These are phyloP conservation scores for Monarcha castaneiventris DNA, from an alignment of 2,113 vertebrate genomes.

Conservation along the genomic window DNA sequence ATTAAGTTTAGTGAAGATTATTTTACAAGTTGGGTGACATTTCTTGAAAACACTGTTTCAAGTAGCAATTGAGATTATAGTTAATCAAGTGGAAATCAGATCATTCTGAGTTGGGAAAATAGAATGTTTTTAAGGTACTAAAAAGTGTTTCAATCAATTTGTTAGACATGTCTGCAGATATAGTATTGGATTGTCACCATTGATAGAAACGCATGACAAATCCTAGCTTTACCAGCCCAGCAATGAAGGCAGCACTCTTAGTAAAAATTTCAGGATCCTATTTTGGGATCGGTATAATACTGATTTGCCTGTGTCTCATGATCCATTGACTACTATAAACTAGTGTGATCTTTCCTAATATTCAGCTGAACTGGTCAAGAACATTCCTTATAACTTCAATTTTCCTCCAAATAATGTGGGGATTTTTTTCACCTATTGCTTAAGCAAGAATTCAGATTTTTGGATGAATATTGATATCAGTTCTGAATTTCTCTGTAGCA, in stretches of 20 bases:
- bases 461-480: not conserved
- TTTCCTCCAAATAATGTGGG: not conserved
- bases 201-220: not conserved
- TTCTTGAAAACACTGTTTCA: not conserved
- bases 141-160: not conserved
- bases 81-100: not conserved
- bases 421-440: not conserved
- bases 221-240: not conserved
- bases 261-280: not conserved
- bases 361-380: not conserved
- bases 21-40: not conserved
- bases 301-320: not conserved
- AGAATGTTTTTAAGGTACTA: not conserved
- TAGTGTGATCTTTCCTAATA: not conserved
- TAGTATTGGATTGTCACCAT: rapidly evolving
- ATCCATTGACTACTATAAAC: not conserved
- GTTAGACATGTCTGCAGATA: not conserved
- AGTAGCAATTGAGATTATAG: not conserved
- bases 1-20: not conserved
- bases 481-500: not conserved
- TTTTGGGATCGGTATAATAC: not conserved
- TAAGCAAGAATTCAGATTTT: not conserved
- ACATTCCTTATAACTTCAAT: not conserved
- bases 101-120: not conserved
- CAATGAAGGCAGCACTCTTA: not conserved